Evolutionary conservation across 2,888 invertebrate species (phyloP).

Genomic region (Spilarctia lutea): DNA sequence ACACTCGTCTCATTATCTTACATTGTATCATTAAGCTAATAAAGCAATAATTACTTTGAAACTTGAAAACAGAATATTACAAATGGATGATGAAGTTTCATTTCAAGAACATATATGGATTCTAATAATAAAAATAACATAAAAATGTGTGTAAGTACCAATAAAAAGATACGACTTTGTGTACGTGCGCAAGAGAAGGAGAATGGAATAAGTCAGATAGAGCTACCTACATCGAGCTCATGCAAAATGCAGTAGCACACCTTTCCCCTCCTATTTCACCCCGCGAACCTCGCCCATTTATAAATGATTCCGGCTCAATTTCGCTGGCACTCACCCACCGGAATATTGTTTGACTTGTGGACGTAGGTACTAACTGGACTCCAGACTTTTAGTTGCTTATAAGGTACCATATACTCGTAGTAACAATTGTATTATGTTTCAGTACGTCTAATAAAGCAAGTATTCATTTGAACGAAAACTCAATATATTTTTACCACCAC

Average conservation of each 20-base stretch:
- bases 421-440: neutral
- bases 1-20: neutral
- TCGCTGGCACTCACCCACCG: slow-evolving; percentile 65
- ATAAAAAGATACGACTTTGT: slow-evolving; percentile 42
- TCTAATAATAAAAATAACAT: slow-evolving; percentile 10
- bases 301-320: slow-evolving; percentile 84
- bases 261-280: slow-evolving; percentile 63
- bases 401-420: neutral
- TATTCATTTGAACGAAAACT: too few species aligned
- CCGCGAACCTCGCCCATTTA: slow-evolving; percentile 69
- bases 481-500: too few species aligned
- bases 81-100: neutral
- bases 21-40: too few species aligned
- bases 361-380: slow-evolving; percentile 52
- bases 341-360: slow-evolving; percentile 79
- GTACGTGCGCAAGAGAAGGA: slow-evolving; percentile 45
- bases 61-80: too few species aligned
- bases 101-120: neutral
- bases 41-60: too few species aligned
- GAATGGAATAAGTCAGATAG: slow-evolving; percentile 60
- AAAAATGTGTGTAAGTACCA: slow-evolving; percentile 32
- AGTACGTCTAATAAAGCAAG: too few species aligned
- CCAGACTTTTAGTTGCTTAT: slow-evolving; percentile 28
- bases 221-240: slow-evolving; percentile 72
- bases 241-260: slow-evolving; percentile 79